Evolutionary conservation across 2,113 vertebrate genomes (phyloP).

Genomic region (Drymodes brunneopygia): DNA sequence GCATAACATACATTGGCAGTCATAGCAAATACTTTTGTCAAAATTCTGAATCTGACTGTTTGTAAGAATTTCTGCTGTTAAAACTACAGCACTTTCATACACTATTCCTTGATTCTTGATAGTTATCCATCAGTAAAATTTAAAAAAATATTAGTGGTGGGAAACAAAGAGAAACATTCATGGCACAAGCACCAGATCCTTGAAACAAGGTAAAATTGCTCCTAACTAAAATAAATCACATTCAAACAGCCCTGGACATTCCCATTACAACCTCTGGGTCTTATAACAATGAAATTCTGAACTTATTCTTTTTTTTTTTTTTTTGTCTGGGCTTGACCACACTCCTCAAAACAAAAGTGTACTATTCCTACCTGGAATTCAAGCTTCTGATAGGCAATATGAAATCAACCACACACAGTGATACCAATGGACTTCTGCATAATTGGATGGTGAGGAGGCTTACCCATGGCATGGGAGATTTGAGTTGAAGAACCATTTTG

Average conservation of each 20-base stretch:
- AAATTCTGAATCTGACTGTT: not conserved
- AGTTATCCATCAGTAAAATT: not conserved
- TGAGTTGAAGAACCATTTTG: not conserved
- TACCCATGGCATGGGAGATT: not conserved
- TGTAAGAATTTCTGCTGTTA: not conserved
- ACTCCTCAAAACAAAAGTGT: not conserved
- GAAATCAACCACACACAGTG: rapidly evolving
- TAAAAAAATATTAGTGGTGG: not conserved
- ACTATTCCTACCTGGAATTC: not conserved
- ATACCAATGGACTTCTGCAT: not conserved
- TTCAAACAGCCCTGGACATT: not conserved
- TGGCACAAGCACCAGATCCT: not conserved
- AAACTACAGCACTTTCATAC: not conserved
- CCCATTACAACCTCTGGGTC: slow-evolving; percentile 11
- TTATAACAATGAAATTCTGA: not conserved
- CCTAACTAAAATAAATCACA: not conserved
- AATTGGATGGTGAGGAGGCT: not conserved
- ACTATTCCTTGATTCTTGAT: not conserved
- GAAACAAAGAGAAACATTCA: not conserved
- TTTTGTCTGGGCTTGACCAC: not conserved
- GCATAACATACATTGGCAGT: not conserved
- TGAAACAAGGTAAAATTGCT: not conserved
- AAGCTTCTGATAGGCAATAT: not conserved
- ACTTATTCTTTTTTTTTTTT: not conserved
- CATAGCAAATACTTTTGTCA: not conserved